phyloP scores from a whole-genome alignment of 1,140 invertebrate species.

The Eubasilissa regina region DNA sequence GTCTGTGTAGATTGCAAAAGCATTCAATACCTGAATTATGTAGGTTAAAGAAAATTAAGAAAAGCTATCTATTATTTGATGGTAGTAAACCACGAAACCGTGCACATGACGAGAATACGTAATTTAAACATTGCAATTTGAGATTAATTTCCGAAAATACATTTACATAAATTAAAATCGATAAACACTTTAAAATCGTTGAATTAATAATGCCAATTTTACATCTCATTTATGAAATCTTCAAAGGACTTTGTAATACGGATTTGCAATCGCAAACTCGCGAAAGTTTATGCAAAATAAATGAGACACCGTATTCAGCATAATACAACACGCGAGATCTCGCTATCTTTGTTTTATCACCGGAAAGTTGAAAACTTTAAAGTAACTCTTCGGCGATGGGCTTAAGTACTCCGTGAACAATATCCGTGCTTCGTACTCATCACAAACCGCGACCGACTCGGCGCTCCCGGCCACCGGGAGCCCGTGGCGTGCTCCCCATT shows the following conservation, averaged over 20 bases:
- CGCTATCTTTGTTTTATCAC: constrained; percentile 43
- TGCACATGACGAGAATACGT: too few relatives aligned
- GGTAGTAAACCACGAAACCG: too few relatives aligned
- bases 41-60: too few relatives aligned
- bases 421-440: constrained; percentile 16
- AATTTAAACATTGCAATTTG: too few relatives aligned
- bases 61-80: too few relatives aligned
- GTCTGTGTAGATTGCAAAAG: too few relatives aligned
- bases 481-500: constrained; percentile 28
- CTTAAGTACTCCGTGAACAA: constrained; percentile 34
- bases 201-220: constrained; percentile 23
- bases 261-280: constrained; percentile 41
- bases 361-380: constrained; percentile 40
- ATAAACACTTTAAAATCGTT: background rate
- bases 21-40: too few relatives aligned
- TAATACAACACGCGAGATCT: constrained; percentile 42
- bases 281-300: constrained; percentile 43
- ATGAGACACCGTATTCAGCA: constrained; percentile 44
- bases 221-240: constrained; percentile 19
- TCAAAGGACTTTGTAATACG: constrained; percentile 39
- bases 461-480: background rate
- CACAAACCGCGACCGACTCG: background rate
- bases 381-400: constrained; percentile 27
- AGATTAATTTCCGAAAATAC: too few relatives aligned
- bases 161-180: too few relatives aligned